Conservation (phyloP, 2,888 invertebrate genomes). For the Willowsia nigromaculata region DNA sequence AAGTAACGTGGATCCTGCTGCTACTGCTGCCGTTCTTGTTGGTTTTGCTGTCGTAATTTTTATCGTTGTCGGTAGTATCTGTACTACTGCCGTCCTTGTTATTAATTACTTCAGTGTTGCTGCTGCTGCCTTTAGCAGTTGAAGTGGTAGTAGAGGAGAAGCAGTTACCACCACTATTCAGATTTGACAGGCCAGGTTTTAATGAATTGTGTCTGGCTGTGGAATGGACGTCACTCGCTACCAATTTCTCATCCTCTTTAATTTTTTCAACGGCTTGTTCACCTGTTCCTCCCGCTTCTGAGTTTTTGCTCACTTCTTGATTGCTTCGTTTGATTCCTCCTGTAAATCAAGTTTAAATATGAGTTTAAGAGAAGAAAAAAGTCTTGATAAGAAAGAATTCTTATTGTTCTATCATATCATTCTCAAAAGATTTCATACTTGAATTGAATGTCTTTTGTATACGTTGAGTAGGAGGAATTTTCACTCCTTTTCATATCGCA, state of each 20-base stretch:
- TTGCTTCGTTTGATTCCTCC: slow-evolving; percentile 50
- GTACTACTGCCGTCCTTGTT: slow-evolving; percentile 43
- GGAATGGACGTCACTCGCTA: slow-evolving; percentile 61
- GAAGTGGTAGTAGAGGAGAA: slow-evolving; percentile 3
- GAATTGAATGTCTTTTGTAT: neutral
- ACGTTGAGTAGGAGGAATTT: neutral
- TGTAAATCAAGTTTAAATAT: slow-evolving; percentile 49
- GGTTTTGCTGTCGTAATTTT: slow-evolving; percentile 48
- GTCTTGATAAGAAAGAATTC: neutral
- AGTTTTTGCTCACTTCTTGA: slow-evolving; percentile 57
- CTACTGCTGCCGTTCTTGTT: neutral
- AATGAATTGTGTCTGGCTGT: slow-evolving; percentile 69
- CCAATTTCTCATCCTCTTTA: slow-evolving; percentile 65
- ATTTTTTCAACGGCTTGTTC: slow-evolving; percentile 68
- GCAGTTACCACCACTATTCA: slow-evolving; percentile 51
- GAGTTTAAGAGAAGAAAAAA: slow-evolving; percentile 23
- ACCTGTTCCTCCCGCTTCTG: slow-evolving; percentile 44
- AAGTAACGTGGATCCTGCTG: slow-evolving; percentile 41
- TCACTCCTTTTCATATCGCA: neutral
- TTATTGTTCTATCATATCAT: neutral
- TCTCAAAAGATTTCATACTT: too few species aligned
- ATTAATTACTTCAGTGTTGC: slow-evolving; percentile 63
- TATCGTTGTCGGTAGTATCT: slow-evolving; percentile 37
- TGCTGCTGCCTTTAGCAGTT: slow-evolving; percentile 52
- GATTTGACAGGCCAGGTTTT: slow-evolving; percentile 63